Evolutionary conservation across 35 echinoderm and acorn worm genomes (phyloP), one percentile per base, ranked within the genome.

Genomic region (Patiria miniata): DNA sequence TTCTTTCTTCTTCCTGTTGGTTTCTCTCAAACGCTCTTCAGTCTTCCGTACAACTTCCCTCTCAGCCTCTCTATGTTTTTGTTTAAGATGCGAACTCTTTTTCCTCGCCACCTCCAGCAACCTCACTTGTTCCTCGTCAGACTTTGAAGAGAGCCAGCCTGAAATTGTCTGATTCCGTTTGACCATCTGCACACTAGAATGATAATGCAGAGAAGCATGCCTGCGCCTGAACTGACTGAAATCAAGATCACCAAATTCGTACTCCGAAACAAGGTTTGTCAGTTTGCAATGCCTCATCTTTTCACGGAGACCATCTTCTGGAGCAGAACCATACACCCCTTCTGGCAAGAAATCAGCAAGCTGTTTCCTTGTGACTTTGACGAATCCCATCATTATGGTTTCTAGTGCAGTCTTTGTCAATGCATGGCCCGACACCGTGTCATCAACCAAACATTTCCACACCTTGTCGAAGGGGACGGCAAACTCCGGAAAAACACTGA

Each of bases 191-290:
- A 84, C 77, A 44, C 65, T 90, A 1, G 40, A 77, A 36, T 84
- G 81, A 84, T 36, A 84, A 33, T 78, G 61, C 61, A 68, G 30
- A 36, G 81, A 88, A 1, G 59, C 88, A 84, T 84, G 80, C 21
- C 81, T 61, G 18, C 88, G 38, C 19, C 68, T 59, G 68, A 90
- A 90, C 42, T 83, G 79, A 53, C 88, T 83, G 37, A 83, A 83
- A 73, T 90, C 88, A 10, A 90, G 76, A 18, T 90, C 81, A 14
- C 88, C 88, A 84, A 84, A 90, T 39, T 83, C 47, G 19, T 59
- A 91, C 51, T 85, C 89, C 15, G 81, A 85, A 2, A 91, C 82
- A 36, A 91, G 82, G 44, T 91, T 80, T 39, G 89, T 91, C 1
- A 91, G 32, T 40, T 85, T 85, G 52, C 68, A 85, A 17, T 56